These are phyloP conservation scores for Campaea margaritaria DNA, from an alignment of 2,888 invertebrate species.

Conservation along the genomic window DNA sequence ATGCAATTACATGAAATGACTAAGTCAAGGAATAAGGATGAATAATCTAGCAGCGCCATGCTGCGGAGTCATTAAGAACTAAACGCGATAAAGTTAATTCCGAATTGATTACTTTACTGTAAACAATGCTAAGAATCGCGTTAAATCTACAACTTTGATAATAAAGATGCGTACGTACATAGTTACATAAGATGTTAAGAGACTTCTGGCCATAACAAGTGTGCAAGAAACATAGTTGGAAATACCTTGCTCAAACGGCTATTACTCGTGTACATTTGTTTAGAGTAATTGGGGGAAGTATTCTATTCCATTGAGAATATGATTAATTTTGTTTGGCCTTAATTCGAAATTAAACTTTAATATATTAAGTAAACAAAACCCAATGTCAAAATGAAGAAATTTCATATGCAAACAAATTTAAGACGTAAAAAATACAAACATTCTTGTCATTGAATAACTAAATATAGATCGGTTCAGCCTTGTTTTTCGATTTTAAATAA, in stretches of 20 bases:
- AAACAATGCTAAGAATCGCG: conserved; percentile 7
- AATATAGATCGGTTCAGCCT: conserved; percentile 7
- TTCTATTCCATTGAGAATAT: no score
- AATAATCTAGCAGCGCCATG: conserved; percentile 35
- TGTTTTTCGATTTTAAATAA: conserved; percentile 9
- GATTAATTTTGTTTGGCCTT: no score
- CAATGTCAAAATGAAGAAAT: not conserved
- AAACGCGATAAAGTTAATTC: conserved; percentile 14
- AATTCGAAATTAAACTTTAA: no score
- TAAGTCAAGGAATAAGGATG: conserved; percentile 24
- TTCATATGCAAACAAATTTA: not conserved
- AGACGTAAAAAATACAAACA: not conserved
- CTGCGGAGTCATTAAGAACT: conserved; percentile 35
- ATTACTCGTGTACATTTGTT: not conserved
- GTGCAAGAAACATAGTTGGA: not conserved
- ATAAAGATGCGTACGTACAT: not conserved
- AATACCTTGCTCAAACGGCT: not conserved
- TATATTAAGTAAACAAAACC: not conserved
- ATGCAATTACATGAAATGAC: conserved; percentile 17
- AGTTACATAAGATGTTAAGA: not conserved
- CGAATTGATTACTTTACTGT: conserved; percentile 8
- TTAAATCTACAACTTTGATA: conserved; percentile 3
- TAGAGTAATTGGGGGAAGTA: no score
- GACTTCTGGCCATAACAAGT: not conserved
- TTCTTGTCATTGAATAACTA: conserved; percentile 11